Conservation (phyloP, 2,113 vertebrate genomes). For the Micromys minutus region DNA sequence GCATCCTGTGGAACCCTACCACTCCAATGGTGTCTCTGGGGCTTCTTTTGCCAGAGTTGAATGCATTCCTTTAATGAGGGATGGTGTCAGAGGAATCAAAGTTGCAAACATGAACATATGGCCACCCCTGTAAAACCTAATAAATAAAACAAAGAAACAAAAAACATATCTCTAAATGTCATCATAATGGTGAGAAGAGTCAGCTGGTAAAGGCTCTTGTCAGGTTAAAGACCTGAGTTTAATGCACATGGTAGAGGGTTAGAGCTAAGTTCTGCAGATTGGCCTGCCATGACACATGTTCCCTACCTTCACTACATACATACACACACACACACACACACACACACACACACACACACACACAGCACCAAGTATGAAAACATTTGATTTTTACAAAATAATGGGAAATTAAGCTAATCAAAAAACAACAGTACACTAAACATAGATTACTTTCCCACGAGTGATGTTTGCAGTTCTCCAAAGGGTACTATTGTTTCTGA, state of each 20-base stretch:
- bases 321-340: background rate
- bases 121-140: background rate
- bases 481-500: background rate
- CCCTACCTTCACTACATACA: background rate
- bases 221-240: background rate
- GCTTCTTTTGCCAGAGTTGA: background rate
- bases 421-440: background rate
- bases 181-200: background rate
- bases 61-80: constrained; percentile 7
- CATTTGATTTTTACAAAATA: background rate
- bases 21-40: background rate
- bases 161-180: background rate
- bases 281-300: too few species aligned
- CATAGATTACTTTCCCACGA: constrained; percentile 24
- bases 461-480: background rate
- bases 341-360: background rate
- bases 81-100: background rate
- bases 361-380: background rate
- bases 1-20: background rate
- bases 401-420: background rate
- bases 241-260: background rate
- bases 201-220: background rate
- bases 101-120: background rate
- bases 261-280: background rate
- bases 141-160: background rate